These are phyloP conservation scores for Geococcyx californianus DNA, from an alignment of 2,113 vertebrate genomes.

Conservation along the genomic window DNA sequence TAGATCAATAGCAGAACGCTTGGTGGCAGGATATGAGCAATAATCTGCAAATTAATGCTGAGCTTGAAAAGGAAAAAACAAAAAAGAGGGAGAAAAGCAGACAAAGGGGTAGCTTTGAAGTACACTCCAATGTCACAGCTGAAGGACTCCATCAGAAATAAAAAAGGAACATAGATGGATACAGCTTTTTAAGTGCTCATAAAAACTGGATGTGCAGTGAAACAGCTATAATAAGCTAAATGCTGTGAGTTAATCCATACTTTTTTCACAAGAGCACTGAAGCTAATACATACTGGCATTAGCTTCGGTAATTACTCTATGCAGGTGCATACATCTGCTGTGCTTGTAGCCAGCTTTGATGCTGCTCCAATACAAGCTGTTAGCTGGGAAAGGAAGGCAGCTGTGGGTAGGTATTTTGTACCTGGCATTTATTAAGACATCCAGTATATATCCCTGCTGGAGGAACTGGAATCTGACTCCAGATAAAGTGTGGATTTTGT, in stretches of 20 bases:
- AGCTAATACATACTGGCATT: constrained; percentile 44
- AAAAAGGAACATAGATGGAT: not conserved
- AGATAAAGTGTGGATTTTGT: not conserved
- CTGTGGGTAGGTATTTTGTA: not conserved
- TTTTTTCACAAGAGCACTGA: constrained; percentile 12
- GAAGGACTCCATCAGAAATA: constrained; percentile 23
- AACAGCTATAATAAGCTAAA: constrained; percentile 20
- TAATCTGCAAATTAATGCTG: not conserved
- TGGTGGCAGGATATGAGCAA: not conserved
- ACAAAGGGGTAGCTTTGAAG: not conserved
- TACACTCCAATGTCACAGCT: not conserved
- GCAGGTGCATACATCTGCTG: constrained; percentile 40
- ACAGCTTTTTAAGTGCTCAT: constrained; percentile 24
- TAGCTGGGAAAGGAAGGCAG: not conserved
- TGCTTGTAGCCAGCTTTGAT: constrained; percentile 43
- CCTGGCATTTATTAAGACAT: constrained; percentile 18
- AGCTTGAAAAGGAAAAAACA: not conserved
- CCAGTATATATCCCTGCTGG: not conserved
- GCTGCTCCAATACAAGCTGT: constrained; percentile 45
- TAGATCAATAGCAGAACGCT: not conserved
- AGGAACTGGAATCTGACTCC: not conserved
- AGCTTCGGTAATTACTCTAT: constrained; percentile 8
- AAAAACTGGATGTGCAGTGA: constrained; percentile 16
- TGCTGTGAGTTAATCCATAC: constrained; percentile 41
- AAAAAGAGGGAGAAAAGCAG: not conserved